Base-by-base conservation (phyloP, 2,888 invertebrate genomes). In the Noctua pronuba region DNA sequence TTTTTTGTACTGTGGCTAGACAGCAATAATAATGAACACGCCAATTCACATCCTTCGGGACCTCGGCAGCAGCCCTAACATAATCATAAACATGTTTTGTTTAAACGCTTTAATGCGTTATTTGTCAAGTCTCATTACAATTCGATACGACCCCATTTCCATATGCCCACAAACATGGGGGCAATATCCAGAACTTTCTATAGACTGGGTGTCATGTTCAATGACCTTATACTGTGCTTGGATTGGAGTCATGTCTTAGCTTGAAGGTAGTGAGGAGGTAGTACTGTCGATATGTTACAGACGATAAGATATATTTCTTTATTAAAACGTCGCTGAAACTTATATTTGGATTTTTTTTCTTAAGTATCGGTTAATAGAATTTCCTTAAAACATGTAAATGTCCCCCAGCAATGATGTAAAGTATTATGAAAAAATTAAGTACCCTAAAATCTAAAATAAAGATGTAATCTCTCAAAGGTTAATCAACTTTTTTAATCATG, bases 121-220 rank as follows among this genome's bases (percentile, higher is more conserved):
- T 80, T 84, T 84, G 82, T 79, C 76, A 75, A 88, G 70, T 78
- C 71, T 66, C 11, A 77, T 88, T 87, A 84, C 75, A 83, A 86
- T 86, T 80, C 79, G 28, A 70, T 69, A 86, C 74, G 55, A 66
- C 58, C 18, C 35, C 21, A 86, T 87, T 87, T 76, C 38, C 88
- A 87, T 87, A 64, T n/a, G 24, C 69, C 52, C 76, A 83, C 74
- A 86, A 84, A 84, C 79, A 83, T 13, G 79, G 68, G 84, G 84
- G 75, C 84, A 84, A 86, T 72, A 83, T 77, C 84, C 85, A 84
- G 87, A 77, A 71, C 60, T 84, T 71, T 80, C 62, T 75, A 38
- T 55, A 75, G 41, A 67, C 67, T 74, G 0, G 16, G 10, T 66
- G 38, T 46, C 44, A 46, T 77, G 85, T 67, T 44, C 85, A 71